Evolutionary conservation across 1,140 invertebrate species (phyloP), one percentile per base, ranked within the genome.

Genomic region (Philotrypesis tridentata): DNA sequence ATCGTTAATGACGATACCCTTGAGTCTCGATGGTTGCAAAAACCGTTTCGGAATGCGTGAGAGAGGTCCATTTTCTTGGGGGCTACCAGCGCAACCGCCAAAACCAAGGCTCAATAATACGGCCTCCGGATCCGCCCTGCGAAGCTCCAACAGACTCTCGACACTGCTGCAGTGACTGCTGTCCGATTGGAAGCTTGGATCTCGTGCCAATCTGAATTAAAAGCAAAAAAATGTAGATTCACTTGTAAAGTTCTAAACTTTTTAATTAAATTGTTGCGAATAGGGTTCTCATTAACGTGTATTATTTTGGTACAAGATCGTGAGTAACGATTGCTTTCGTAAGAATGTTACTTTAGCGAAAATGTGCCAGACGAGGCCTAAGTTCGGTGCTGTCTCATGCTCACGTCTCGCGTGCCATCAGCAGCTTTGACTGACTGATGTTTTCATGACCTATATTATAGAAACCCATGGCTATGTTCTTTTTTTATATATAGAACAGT

Each of bases 71-170:
- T 94, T 94, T 68, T 85, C 89, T 60, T 88, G 88, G 0, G 87
- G 87, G 78, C 86, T 87, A 25, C n/a, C 85, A 0, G 88, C 23
- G 48, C 86, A 85, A 43, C 90, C 89, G 73, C 92, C 91, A 91
- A 96, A 95, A n/a, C 94, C 96, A 72, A 95, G 91, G 65, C 93
- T 94, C 27, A 96, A 84, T 6, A 96, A 89, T 37, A 96, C 93
- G 65, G 95, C 95, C 89, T 96, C 95, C 1, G 96, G 95, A 91
- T 96, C 95, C 5, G 95, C 94, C 86, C 93, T 94, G 76, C 96
- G 91, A 11, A 94, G 91, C 84, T 96, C 95, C 81, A 96, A 88
- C 65, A 96, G 92, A 87, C 95, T 95, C 87, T 96, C 94, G 17
- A 96, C 94, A 86, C 95, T 95, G 72, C 94, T 95, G 82, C 94